These are phyloP conservation scores for Hypomecis punctinalis DNA, from an alignment of 2,888 invertebrate genomes.

Conservation along the genomic window DNA sequence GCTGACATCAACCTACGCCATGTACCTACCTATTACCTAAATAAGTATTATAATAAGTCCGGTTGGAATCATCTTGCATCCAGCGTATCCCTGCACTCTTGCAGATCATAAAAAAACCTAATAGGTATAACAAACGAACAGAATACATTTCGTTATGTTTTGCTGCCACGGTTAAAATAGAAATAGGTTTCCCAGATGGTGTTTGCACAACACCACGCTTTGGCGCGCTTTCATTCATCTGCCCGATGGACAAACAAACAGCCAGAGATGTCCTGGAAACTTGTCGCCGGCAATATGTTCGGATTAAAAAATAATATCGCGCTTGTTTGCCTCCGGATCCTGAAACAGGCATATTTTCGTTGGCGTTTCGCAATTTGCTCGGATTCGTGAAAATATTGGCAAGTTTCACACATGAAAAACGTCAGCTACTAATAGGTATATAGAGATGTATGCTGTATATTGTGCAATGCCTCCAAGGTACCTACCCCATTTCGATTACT, in stretches of 20 bases:
- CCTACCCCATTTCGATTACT: too few relatives aligned
- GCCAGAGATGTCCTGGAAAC: slow-evolving; percentile 56
- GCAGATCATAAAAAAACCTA: too few relatives aligned
- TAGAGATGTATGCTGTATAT: not conserved
- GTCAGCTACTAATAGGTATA: not conserved
- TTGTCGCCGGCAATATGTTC: slow-evolving; percentile 76
- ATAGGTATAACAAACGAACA: not conserved
- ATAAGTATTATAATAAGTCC: too few relatives aligned
- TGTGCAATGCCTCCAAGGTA: too few relatives aligned
- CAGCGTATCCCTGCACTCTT: too few relatives aligned
- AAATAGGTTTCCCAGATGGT: slow-evolving; percentile 34
- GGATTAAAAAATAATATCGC: slow-evolving; percentile 77
- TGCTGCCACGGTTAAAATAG: slow-evolving; percentile 2
- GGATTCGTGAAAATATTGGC: slow-evolving; percentile 24
- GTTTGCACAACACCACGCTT: slow-evolving; percentile 49
- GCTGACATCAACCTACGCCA: too few relatives aligned
- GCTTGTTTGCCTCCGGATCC: slow-evolving; percentile 51
- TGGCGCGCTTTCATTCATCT: slow-evolving; percentile 53
- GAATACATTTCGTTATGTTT: not conserved
- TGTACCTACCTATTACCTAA: too few relatives aligned
- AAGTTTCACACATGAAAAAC: slow-evolving; percentile 1
- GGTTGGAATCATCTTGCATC: too few relatives aligned
- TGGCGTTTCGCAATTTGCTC: slow-evolving; percentile 37
- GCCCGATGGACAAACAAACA: slow-evolving; percentile 64
- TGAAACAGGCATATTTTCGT: slow-evolving; percentile 44